A percentile compares a stretch with the other conserved stretches of the same genome.
phyloP scores from a whole-genome alignment of 2,888 invertebrate genomes.

The Agrotis clavis region DNA sequence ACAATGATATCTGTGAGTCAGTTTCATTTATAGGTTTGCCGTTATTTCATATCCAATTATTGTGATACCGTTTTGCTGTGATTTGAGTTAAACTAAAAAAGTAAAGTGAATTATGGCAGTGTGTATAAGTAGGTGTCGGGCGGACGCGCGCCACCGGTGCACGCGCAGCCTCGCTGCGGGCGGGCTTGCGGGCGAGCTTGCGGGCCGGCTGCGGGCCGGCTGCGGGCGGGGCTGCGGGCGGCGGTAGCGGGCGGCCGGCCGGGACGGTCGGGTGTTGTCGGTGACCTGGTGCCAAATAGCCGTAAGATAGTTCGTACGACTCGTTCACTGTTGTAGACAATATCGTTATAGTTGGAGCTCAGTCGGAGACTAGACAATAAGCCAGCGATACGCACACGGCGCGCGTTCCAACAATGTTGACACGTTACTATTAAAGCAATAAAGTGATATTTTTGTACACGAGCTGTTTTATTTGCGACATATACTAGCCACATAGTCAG shows the following conservation, averaged over 20 bases:
- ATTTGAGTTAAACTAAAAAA: slow-evolving; percentile 67
- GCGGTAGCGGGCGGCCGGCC: slow-evolving; percentile 5
- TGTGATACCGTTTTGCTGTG: slow-evolving; percentile 72
- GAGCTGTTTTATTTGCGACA: slow-evolving; percentile 52
- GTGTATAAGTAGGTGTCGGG: slow-evolving; percentile 8
- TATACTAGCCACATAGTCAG: too few species aligned
- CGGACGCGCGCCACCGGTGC: neutral
- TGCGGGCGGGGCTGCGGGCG: neutral
- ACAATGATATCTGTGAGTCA: neutral
- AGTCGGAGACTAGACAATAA: slow-evolving; percentile 70
- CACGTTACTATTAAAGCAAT: slow-evolving; percentile 75
- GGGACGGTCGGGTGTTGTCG: slow-evolving; percentile 22
- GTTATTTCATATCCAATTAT: slow-evolving; percentile 27
- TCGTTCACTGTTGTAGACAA: slow-evolving; percentile 49
- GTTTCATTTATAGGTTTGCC: slow-evolving; percentile 6
- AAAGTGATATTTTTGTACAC: slow-evolving; percentile 83
- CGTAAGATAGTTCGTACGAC: slow-evolving; percentile 55
- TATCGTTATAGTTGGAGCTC: slow-evolving; percentile 39
- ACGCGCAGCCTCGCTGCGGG: neutral
- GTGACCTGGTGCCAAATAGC: slow-evolving; percentile 76
- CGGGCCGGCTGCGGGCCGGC: neutral
- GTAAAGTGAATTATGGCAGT: slow-evolving; percentile 47
- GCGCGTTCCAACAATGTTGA: slow-evolving; percentile 61
- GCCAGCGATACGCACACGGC: slow-evolving; percentile 67
- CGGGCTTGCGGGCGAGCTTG: neutral